Base-by-base conservation (phyloP, 2,113 vertebrate species). In the Butastur rufipennis region DNA sequence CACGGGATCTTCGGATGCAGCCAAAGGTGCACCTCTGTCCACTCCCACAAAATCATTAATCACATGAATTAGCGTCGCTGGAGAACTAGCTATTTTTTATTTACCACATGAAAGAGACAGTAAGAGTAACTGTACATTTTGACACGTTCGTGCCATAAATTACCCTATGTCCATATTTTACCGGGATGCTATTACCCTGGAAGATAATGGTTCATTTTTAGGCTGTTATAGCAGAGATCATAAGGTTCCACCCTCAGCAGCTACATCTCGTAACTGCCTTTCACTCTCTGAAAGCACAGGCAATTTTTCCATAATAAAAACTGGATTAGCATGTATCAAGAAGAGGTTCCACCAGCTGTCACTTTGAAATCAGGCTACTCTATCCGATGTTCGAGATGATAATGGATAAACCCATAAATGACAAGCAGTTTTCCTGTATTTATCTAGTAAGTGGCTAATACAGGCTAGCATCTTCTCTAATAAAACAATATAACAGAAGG, bases 301-400 rank as follows among this genome's bases (percentile, higher is more conserved):
- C 98, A 98, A 98, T 99, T 99, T 98, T 98, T 99, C 98, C 98
- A 99, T 99, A 99, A 99, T 99, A 99, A 99, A 99, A 99, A 99
- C 98, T 99, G 99, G 99, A 99, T 99, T 99, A 99, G 98, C 97
- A 98, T 98, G 99, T 99, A 99, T 99, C 99, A 98, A 97, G 98
- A 98, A 99, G 98, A 99, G 98, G 98, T 98, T 97, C 98, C 98
- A 97, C 99, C 99, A 99, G 99, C 99, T 99, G 99, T 99, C 99
- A 99, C 98, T 97, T 98, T 98, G 99, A 99, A 99, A 99, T 98
- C 98, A 98, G 98, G 99, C 98, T 98, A 98, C 98, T 98, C 98
- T 98, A 98, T 96, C 98, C 96, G 95, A 95, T 95, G 98, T 98
- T 98, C 97, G 97, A 95, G 97, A 98, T 98, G 98, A 98, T 99